Evolutionary conservation across 2,797 vertebrate species (phyloP), one percentile per base, ranked within the genome.

Genomic region (Perdix hodgsoniae): DNA sequence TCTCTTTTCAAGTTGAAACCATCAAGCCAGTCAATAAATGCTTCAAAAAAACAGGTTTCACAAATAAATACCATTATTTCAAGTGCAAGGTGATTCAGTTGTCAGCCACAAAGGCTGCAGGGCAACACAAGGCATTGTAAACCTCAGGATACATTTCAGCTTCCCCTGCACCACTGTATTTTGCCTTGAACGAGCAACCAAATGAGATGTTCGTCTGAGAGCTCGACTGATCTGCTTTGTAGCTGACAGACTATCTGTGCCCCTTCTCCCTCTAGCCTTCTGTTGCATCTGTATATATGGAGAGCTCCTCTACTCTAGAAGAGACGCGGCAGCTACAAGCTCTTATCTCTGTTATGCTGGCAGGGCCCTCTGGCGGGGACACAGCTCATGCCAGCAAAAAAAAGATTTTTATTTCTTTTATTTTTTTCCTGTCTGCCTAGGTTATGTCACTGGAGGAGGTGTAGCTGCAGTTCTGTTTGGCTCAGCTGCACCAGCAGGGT

Each of bases 381-480:
- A 75, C 15, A 40, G 70, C 50, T 93, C 56, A 56, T 44, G 87
- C 66, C 90, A 92, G 50, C 4, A n/a, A 18, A n/a, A 1, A 1
- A 29, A 56, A n/a, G 17, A 19, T 52, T 83, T 47, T 65, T 80
- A 27, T 19, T 5, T 31, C 27, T 54, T 56, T 57, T 66, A 29
- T 67, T 75, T 54, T 18, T 40, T 66, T 66, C 40, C 91, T 78
- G 85, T 94, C 92, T 88, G 92, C 63, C 21, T 77, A 88, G 85
- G 93, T 95, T 96, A 90, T 96, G 87, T 91, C 89, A 83, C 3
- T 44, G 89, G 92, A 92, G 70, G 85, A 88, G 87, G 89, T 90
- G 85, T 86, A 96, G 94, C 92, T 86, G 87, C 91, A 93, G 87
- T 6, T 87, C 86, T 91, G 61, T 86, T 88, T 91, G 88, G 88